Evolutionary conservation across 1,140 invertebrate species (phyloP).

Genomic region (Habropoda laboriosa): DNA sequence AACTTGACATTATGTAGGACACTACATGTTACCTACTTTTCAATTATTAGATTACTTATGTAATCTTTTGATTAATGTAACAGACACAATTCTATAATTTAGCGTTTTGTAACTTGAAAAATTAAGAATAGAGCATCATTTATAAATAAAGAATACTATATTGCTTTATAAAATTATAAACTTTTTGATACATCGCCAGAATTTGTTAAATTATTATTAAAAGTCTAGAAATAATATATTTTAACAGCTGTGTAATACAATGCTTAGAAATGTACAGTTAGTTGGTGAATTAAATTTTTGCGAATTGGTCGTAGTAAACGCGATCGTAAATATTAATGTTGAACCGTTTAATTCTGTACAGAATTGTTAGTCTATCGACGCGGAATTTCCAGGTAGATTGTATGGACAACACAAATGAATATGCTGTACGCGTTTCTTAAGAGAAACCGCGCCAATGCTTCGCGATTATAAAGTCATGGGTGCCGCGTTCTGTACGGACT

Average conservation of each 20-base stretch:
- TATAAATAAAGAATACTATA: not conserved
- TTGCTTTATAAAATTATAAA: not conserved
- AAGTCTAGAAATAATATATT: not conserved
- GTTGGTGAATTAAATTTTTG: not conserved
- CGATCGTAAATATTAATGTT: not conserved
- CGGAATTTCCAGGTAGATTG: constrained; percentile 36
- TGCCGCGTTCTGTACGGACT: constrained; percentile 9
- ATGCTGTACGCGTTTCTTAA: constrained; percentile 50
- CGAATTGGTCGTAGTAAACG: not conserved
- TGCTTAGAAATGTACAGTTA: not conserved
- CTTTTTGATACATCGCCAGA: no score
- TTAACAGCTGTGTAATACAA: not conserved
- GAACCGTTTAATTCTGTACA: not conserved
- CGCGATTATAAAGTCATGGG: constrained; percentile 42
- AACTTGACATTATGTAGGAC: constrained; percentile 10
- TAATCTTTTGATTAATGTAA: not conserved
- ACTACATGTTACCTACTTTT: not conserved
- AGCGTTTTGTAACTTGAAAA: not conserved
- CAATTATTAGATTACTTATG: not conserved
- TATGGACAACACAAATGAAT: constrained; percentile 36
- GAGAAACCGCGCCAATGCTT: constrained; percentile 54
- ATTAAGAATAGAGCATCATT: not conserved
- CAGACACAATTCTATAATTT: not conserved
- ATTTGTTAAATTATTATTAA: no score
- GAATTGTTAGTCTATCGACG: not conserved